A percentile compares a stretch with the other conserved stretches of the same genome.
Conservation (phyloP, 2,113 vertebrate species). For the Regulus satrapa region DNA sequence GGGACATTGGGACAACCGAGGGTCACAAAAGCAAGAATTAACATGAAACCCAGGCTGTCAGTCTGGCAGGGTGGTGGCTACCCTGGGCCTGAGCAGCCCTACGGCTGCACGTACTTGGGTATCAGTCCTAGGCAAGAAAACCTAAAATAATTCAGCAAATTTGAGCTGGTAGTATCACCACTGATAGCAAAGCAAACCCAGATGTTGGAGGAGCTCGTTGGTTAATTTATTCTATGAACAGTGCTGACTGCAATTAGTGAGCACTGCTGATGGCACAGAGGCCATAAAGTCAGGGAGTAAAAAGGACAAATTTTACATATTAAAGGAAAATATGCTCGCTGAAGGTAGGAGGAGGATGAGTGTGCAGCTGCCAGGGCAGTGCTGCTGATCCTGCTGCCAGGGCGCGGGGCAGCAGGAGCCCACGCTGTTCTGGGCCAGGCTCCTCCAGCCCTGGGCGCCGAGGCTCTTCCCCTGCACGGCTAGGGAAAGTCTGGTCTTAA, state of each 20-base stretch:
- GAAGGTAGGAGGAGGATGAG: not conserved
- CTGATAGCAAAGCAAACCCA: slow-evolving; percentile 44
- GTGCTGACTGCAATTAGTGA: not conserved
- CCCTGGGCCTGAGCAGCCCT: not conserved
- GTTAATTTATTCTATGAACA: slow-evolving; percentile 43
- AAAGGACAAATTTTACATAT: not conserved
- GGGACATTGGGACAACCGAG: not conserved
- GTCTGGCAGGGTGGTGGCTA: not conserved
- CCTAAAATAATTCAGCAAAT: slow-evolving; percentile 23
- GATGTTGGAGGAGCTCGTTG: not conserved
- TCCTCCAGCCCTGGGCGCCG: not conserved
- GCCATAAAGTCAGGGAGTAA: not conserved
- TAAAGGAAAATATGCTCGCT: not conserved
- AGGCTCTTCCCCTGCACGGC: accelerated
- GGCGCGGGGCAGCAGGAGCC: not conserved
- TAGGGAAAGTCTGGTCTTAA: not conserved
- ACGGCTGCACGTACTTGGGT: not conserved
- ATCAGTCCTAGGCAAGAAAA: not conserved
- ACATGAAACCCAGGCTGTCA: accelerated
- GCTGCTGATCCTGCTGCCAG: not conserved
- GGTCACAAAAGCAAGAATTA: not conserved
- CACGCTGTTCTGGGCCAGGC: not conserved
- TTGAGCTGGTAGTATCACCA: not conserved
- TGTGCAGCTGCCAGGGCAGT: not conserved
- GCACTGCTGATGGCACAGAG: slow-evolving; percentile 27